phyloP scores from a whole-genome alignment of 2,113 vertebrate genomes.

The Taurulus bubalis region DNA sequence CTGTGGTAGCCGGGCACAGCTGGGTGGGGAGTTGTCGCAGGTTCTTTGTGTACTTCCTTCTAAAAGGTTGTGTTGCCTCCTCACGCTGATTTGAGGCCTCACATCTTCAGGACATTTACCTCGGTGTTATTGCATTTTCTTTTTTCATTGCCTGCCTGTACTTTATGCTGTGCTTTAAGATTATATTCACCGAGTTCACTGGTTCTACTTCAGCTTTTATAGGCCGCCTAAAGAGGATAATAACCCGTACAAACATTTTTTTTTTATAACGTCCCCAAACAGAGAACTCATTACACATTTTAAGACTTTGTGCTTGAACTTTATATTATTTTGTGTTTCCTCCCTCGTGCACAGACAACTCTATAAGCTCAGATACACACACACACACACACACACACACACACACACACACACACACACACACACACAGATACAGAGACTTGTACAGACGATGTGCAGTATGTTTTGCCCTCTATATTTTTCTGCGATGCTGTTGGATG shows the following conservation, averaged over 20 bases:
- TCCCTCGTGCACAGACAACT: background rate
- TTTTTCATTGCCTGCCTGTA: background rate
- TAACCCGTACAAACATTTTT: background rate
- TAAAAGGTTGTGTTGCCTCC: background rate
- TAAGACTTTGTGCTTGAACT: background rate
- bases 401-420: background rate
- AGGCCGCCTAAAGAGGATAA: background rate
- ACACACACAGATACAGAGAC: background rate
- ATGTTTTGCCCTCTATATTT: background rate
- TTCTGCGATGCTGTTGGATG: slow-evolving; percentile 26
- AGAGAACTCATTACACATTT: background rate
- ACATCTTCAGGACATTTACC: background rate
- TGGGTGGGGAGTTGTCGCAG: too few relatives aligned
- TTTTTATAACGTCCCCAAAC: background rate
- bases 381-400: background rate
- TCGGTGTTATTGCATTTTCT: background rate
- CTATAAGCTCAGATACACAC: background rate
- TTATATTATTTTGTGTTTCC: background rate
- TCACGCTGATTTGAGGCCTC: too few relatives aligned
- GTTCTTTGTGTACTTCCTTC: background rate
- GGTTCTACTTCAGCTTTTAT: background rate
- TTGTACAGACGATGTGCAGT: background rate
- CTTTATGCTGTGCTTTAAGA: background rate
- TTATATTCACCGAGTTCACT: background rate
- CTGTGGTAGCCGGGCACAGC: too few relatives aligned